Conservation (phyloP, 2,888 invertebrate species). For the Deilephila elpenor region DNA sequence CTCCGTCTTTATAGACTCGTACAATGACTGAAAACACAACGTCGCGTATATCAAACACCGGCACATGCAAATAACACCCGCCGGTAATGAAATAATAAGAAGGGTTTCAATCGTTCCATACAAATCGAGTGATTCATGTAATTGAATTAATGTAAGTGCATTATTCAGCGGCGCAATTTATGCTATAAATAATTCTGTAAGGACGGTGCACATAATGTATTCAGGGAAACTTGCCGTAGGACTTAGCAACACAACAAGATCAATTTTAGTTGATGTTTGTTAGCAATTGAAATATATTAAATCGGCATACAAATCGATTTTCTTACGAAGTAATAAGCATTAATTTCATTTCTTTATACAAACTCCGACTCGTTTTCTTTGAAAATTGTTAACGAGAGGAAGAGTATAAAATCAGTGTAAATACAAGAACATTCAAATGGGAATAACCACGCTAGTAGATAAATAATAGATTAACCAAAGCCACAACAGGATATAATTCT, state of each 20-base stretch:
- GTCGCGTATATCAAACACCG: neutral
- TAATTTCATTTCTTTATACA: too few species aligned
- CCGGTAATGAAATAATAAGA: neutral
- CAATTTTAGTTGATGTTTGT: neutral
- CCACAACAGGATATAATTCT: neutral
- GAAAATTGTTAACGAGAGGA: too few species aligned
- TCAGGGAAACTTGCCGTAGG: neutral
- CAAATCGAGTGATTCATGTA: conserved; percentile 7
- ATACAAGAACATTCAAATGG: neutral
- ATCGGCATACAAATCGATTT: too few species aligned
- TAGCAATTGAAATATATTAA: neutral
- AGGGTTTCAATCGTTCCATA: conserved; percentile 1
- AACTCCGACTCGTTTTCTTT: too few species aligned
- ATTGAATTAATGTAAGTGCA: conserved; percentile 20
- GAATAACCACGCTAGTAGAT: neutral
- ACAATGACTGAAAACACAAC: conserved; percentile 88
- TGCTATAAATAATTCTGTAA: conserved; percentile 13
- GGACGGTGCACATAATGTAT: neutral
- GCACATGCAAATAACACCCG: neutral
- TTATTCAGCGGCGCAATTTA: conserved; percentile 14
- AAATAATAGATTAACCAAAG: neutral
- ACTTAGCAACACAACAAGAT: neutral
- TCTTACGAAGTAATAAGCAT: too few species aligned
- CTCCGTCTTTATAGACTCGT: conserved; percentile 99
- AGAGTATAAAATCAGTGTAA: too few species aligned